Base-by-base conservation (phyloP, 1,140 invertebrate species). In the Rhopalosiphum maidis region DNA sequence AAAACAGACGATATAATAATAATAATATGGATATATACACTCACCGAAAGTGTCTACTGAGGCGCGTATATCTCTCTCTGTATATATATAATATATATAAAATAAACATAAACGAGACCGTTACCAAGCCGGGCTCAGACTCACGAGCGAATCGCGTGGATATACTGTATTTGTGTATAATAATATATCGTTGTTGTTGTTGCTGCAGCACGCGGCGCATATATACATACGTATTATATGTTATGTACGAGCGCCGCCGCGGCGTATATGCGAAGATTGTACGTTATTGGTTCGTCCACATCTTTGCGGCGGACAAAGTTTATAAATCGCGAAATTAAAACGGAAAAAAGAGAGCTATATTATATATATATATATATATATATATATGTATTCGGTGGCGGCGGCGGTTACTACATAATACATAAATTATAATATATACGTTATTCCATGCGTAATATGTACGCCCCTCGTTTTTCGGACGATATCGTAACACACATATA, bases 21-120 rank as follows among this genome's bases (percentile, higher is more conserved):
- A 68, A 46, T 46, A 89, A 55, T 55, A 54, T 35, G 22, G 30
- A 55, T 37, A 54, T 89, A 11, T 89, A 54, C 60, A 68, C 60
- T 30, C 30, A 43, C 51, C 88, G 35, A 90, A 55, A 55, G 88
- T 88, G 86, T 51, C 86, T 18, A 51, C 60, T 68, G 30, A 30
- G 60, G 30, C 30, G 85, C 85, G 43, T 87, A 18, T 48, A 30
- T 21, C 1, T 51, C 48, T 48, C 15, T 51, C 0, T 51, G 21
- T 41, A 37, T 83, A 41, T 41, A 9, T 68, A 35, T 83, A 21
- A 30, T 86, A 30, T 86, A 54, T 54, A 54, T 37, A 88, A 51
- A 89, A 89, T 89, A 89, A 54, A 89, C 87, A 89, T 89, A 89
- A 89, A 89, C 48, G 87, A 89, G 48, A 89, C 87, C 87, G 87